Base-by-base conservation (phyloP, 2,797 vertebrate species). In the Tiaroga cobitis region DNA sequence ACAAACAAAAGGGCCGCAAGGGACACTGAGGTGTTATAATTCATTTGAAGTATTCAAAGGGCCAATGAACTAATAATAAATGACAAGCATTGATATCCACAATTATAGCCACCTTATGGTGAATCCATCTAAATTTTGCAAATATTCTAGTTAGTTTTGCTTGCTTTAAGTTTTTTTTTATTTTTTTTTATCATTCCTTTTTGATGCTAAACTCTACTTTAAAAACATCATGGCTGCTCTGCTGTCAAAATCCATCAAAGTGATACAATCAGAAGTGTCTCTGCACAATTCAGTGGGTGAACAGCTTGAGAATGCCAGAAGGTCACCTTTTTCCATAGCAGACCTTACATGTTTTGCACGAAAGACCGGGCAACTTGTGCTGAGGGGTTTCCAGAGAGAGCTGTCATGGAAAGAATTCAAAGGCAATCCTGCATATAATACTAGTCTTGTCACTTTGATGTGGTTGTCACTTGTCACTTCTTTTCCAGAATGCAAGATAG, bases 1-100 rank as follows among this genome's bases (percentile, higher is more conserved):
- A 86, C 84, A 87, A 88, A 91, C 85, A 85, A 80, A 73, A 77
- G 24, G 76, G 49, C 26, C 73, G 32, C 77, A 56, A 85, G 43
- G 54, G 72, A 89, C 59, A 80, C 83, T 24, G 82, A 65, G 41
- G 76, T 83, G 72, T 59, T 85, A 59, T 70, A 56, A 77, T 74
- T 85, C 76, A 70, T 74, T 70, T 72, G 32, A 24, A 73, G 26
- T 24, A 37, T 65, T 43, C 74, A 11, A 41, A 32, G 67, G 82
- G 34, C 56, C 56, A 80, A 68, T 21, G 74, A 37, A 86, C 37
- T 9, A 37, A 5, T 37, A 37, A 37, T 34, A n/a, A 11, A 24
- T 37, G 29, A 70, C 49, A 19, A 24, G 13, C 54, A 41, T 41
- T 39, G 54, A 77, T 41, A 77, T 41, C 16, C 16, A 43, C 39